Conservation (phyloP, 2,797 vertebrate species). For the Clarias pachynema region DNA sequence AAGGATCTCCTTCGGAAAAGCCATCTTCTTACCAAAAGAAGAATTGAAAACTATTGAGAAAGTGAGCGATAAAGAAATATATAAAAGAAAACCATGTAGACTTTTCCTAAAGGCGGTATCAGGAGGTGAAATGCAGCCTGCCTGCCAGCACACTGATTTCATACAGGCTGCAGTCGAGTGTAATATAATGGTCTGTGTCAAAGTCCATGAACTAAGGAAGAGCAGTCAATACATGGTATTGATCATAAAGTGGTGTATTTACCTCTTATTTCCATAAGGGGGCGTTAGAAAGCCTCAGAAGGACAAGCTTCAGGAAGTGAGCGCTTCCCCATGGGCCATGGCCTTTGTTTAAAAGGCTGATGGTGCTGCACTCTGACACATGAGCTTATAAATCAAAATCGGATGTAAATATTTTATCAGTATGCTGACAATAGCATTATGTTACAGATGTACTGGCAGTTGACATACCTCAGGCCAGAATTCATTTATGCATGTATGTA, state of each 20-base stretch:
- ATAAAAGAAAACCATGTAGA: conserved; percentile 1
- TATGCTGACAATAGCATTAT: background rate
- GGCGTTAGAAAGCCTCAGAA: conserved; percentile 6
- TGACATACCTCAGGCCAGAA: background rate
- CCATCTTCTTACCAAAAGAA: conserved; percentile 61
- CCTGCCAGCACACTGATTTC: background rate
- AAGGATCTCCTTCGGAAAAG: conserved; percentile 66
- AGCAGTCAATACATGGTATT: conserved; percentile 11
- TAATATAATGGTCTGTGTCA: conserved; percentile 33
- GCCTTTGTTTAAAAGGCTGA: background rate
- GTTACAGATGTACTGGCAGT: background rate
- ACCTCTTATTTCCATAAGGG: conserved; percentile 12
- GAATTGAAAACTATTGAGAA: background rate
- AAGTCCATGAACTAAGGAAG: conserved; percentile 55
- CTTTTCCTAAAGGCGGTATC: background rate
- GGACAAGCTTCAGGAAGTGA: too few species aligned
- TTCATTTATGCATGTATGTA: background rate
- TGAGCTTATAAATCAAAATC: background rate
- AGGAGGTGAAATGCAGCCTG: background rate
- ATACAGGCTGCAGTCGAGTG: background rate
- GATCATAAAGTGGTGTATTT: conserved; percentile 12
- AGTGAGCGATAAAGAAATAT: background rate
- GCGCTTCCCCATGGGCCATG: background rate
- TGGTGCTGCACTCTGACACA: background rate
- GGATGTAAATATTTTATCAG: background rate